Base-by-base conservation (phyloP, 1,140 invertebrate species). In the Leptopilina clavipes region DNA sequence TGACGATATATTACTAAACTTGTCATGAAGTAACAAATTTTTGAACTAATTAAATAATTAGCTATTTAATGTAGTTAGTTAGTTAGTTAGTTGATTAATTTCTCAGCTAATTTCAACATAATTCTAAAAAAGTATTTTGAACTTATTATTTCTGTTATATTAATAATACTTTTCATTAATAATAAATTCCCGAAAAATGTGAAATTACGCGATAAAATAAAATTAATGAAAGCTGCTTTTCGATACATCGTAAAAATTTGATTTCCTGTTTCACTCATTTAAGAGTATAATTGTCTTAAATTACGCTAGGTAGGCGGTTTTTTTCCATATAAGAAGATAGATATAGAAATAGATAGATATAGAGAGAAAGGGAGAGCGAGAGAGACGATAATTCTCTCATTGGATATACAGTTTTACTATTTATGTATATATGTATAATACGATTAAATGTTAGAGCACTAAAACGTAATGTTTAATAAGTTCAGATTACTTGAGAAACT, bases 291-390 rank as follows among this genome's bases (percentile, higher is more conserved):
- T 83, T 78, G 54, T 85, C 79, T 86, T 84, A 83, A 84, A 83
- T 84, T 78, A 83, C 77, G 79, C 81, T 86, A 85, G 85, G 85
- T 83, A 86, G 85, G 85, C 85, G 82, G 78, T 85, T 85, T 71
- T 78, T 76, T 78, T 40, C 37, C 73, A 65, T 77, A 80, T 76
- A 79, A 78, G 79, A 74, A 74, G 45, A 65, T 22, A 65, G n/a
- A 65, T 12, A 65, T 22, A 65, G 59, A 25, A 14, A 31, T 65
- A 52, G 48, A 65, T 22, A 65, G 12, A 65, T 22, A 65, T 22
- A 65, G 59, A 25, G 22, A 31, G 22, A 12, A 9, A 40, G 37
- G 25, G 59, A 65, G n/a, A 65, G 22, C 25, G 59, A 31, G 59
- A 25, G 22, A 31, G 22, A 12, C 37, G 37, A 31, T 65, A 6